Evolutionary conservation across 2,888 invertebrate species (phyloP).

Genomic region (Protodeltote pygarga): DNA sequence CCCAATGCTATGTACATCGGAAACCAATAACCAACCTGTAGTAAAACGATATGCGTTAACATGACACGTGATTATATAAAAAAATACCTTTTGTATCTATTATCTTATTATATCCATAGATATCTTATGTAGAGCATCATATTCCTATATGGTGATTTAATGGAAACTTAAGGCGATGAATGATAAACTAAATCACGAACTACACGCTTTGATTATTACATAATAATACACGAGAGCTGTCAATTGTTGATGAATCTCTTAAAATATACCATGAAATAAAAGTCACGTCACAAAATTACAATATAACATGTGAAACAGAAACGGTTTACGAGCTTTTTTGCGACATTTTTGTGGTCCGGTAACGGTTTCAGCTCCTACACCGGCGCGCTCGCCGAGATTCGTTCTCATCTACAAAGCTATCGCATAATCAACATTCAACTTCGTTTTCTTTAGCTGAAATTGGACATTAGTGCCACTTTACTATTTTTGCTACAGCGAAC

Average conservation of each 20-base stretch:
- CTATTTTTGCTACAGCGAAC: background rate
- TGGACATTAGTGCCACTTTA: background rate
- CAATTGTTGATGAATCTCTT: conserved; percentile 65
- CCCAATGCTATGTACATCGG: conserved; percentile 66
- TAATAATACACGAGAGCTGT: conserved; percentile 67
- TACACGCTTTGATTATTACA: conserved; percentile 67
- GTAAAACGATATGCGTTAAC: conserved; percentile 48
- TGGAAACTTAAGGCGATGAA: conserved; percentile 12
- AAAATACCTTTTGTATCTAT: too few relatives aligned
- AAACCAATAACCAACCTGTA: conserved; percentile 67
- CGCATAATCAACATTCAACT: conserved; percentile 10
- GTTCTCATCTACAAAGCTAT: conserved; percentile 28
- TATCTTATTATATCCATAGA: too few relatives aligned
- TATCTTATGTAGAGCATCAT: too few relatives aligned
- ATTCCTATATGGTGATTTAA: background rate
- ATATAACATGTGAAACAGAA: conserved; percentile 81
- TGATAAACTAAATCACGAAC: conserved; percentile 52
- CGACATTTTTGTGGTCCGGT: conserved; percentile 76
- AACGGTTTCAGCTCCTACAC: conserved; percentile 75
- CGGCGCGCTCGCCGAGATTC: conserved; percentile 36
- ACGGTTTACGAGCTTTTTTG: conserved; percentile 78
- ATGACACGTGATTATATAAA: conserved; percentile 30
- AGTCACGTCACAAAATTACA: conserved; percentile 76
- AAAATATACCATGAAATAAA: conserved; percentile 76
- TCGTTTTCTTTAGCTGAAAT: background rate